Percentiles rank a stretch among this genome's conserved stretches.
These are phyloP conservation scores for Rhea americana DNA, from an alignment of 2,113 vertebrate species.

Conservation along the genomic window DNA sequence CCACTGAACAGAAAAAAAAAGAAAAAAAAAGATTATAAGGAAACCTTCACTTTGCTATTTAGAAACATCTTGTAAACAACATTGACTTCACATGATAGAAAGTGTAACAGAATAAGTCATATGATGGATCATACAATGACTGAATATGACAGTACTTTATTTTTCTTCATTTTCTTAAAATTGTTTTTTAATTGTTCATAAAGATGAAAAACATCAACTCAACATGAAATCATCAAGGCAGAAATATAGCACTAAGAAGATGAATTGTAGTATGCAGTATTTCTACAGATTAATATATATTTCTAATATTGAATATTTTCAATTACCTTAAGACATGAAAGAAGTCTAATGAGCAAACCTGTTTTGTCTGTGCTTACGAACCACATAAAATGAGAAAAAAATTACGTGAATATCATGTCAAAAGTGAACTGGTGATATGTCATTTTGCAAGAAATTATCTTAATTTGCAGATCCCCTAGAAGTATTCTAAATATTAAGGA, in stretches of 20 bases:
- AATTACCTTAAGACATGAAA: neutral
- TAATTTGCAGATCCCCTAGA: neutral
- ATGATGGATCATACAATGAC: neutral
- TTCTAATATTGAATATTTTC: neutral
- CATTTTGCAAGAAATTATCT: neutral
- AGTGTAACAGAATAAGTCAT: neutral
- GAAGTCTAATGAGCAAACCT: neutral
- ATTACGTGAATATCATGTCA: neutral
- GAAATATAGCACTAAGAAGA: neutral
- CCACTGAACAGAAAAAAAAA: neutral
- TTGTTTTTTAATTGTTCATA: conserved; percentile 22
- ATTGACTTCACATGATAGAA: neutral
- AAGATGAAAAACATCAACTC: neutral
- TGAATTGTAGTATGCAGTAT: neutral
- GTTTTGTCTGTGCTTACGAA: neutral
- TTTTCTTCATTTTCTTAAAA: conserved; percentile 33
- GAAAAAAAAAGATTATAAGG: neutral
- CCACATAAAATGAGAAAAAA: neutral
- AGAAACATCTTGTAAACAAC: neutral
- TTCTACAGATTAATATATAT: neutral
- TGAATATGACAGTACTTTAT: neutral
- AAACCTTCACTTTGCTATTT: neutral
- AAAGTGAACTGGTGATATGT: neutral
- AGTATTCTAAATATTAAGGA: neutral
- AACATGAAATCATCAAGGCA: neutral